Evolutionary conservation across 2,888 invertebrate genomes (phyloP), one percentile per base, ranked within the genome.

Genomic region (Tetropium fuscum): DNA sequence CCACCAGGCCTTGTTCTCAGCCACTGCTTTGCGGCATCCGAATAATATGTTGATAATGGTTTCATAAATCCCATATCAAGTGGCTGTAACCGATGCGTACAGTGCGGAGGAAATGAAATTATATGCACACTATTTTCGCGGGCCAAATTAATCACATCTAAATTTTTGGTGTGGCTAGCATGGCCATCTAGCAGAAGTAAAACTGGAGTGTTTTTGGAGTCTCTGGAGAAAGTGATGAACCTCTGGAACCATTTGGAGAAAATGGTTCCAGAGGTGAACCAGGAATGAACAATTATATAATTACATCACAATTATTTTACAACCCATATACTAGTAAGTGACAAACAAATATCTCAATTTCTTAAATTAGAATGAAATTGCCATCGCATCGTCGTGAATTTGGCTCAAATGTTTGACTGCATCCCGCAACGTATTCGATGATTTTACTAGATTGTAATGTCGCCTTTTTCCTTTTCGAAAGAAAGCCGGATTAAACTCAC

Each of bases 51-150:
- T 15, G 66, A 71, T 8, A 74, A 47, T 27, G 72, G 72, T 1
- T 49, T 66, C 63, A 66, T 69, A 47, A 71, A 67, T 4, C 55
- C 56, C 3, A 72, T 70, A 27, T 73, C 71, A 8, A 70, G 56
- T 62, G 77, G 61, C 69, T 77, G 70, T 64, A 74, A 53, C 68
- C 54, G 25, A 32, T 71, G 66, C 1, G 69, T 68, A 60, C 64
- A 66, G 41, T 64, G 78, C 10, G 77, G 75, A 18, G 76, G 72
- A 18, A 77, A 64, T 36, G 73, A 74, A 6, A 78, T 45, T 8
- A 78, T 53, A 20, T 71, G 64, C n/a, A 74, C 69, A n/a, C 70
- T 64, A 58, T 74, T 59, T 34, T 72, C 64, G 22, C 73, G 53
- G 11, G 72, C 73, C 45, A 56, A 69, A 32, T 73, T 64, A 10